Conservation (phyloP, 2,113 vertebrate genomes). For the Megaceryle maxima region DNA sequence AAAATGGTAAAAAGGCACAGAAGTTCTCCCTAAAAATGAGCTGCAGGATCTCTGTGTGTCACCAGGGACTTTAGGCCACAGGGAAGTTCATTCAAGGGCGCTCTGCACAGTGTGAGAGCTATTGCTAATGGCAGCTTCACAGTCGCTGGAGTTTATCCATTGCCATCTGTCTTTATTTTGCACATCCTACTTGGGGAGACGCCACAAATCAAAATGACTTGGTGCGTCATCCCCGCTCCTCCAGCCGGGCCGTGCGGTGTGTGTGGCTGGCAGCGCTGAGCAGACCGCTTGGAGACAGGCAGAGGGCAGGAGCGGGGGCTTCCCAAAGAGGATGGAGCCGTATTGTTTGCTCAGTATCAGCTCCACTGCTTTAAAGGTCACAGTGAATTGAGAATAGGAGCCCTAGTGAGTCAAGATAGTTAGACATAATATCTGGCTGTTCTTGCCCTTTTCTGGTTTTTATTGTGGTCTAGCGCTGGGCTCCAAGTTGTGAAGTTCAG, state of each 20-base stretch:
- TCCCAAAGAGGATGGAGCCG: background rate
- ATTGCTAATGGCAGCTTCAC: background rate
- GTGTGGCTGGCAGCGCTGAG: background rate
- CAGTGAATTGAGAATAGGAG: constrained; percentile 36
- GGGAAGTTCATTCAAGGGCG: constrained; percentile 36
- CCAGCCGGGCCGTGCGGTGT: background rate
- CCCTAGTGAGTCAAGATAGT: constrained; percentile 14
- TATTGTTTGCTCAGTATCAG: constrained; percentile 16
- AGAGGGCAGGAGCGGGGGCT: background rate
- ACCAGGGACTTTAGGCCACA: background rate
- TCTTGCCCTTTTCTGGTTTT: background rate
- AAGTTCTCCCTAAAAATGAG: background rate
- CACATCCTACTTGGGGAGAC: constrained; percentile 24
- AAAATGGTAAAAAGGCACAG: background rate
- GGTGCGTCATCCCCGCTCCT: background rate
- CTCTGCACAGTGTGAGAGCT: background rate
- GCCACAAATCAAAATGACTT: constrained; percentile 55
- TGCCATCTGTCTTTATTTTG: constrained; percentile 55
- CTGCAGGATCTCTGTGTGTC: background rate
- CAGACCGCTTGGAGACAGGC: background rate
- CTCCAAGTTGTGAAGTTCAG: background rate
- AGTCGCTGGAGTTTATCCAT: constrained; percentile 7
- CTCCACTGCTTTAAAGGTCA: constrained; percentile 13
- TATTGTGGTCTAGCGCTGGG: background rate
- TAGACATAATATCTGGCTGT: background rate